Evolutionary conservation across 2,797 vertebrate genomes (phyloP).

Genomic region (Erethizon dorsatum): DNA sequence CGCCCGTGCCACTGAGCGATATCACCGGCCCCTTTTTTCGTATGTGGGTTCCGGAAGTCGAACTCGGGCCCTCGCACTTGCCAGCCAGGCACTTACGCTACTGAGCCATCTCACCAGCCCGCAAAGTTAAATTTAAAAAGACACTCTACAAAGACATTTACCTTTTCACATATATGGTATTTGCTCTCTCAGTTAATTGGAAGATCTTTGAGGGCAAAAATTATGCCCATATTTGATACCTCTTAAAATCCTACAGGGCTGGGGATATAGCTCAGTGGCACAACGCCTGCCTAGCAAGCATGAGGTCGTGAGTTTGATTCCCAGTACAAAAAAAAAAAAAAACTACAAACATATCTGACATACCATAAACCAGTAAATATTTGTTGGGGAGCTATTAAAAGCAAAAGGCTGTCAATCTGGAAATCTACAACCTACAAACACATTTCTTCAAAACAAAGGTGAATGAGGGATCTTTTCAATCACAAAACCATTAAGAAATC

Average conservation of each 20-base stretch:
- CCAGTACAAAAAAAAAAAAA: too few relatives aligned
- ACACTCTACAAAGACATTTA: background rate
- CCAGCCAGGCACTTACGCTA: too few relatives aligned
- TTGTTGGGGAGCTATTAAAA: background rate
- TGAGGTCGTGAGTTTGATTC: too few relatives aligned
- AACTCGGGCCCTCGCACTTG: too few relatives aligned
- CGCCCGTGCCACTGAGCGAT: too few relatives aligned
- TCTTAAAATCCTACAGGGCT: background rate
- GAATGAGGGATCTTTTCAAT: background rate
- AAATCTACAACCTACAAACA: background rate
- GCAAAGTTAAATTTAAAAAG: background rate
- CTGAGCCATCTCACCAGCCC: too few relatives aligned
- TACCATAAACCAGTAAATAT: background rate
- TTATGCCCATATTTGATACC: background rate
- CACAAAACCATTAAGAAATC: slow-evolving; percentile 33
- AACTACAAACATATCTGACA: background rate
- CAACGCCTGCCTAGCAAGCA: too few relatives aligned
- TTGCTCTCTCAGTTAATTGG: background rate
- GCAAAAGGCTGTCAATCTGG: background rate
- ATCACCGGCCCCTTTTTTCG: too few relatives aligned
- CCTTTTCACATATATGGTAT: background rate
- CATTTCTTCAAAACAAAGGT: background rate
- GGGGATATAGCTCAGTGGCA: too few relatives aligned
- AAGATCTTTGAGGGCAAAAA: background rate
- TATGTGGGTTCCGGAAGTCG: too few relatives aligned